A percentile compares a stretch with the other conserved stretches of the same genome.
These are phyloP conservation scores for Carcharodon carcharias DNA, from an alignment of 2,797 vertebrate genomes.

Conservation along the genomic window DNA sequence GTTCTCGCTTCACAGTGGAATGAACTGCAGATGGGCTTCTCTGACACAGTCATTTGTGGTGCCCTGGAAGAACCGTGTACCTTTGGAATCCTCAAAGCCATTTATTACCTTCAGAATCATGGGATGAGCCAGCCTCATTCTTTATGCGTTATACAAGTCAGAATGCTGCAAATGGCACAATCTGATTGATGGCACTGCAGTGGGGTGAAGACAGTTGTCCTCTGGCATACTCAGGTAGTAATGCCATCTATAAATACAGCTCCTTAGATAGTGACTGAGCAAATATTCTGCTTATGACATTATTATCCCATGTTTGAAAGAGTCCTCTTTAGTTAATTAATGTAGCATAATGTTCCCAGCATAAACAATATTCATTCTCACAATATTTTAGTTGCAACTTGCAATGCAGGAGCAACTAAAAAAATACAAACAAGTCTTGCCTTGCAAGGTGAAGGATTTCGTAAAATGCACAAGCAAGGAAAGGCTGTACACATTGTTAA, in stretches of 20 bases:
- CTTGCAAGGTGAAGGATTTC: background rate
- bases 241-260: background rate
- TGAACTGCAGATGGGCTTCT: background rate
- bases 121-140: background rate
- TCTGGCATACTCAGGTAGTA: background rate
- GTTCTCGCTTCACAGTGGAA: background rate
- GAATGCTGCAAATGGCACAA: slow-evolving; percentile 15
- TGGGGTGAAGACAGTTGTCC: background rate
- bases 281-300: background rate
- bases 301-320: background rate
- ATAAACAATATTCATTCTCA: background rate
- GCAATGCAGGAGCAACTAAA: background rate
- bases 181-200: slow-evolving; percentile 13
- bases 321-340: background rate
- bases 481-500: background rate
- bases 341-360: background rate
- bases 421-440: background rate
- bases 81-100: background rate
- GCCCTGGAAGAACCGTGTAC: background rate
- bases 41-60: background rate
- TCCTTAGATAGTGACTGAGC: background rate
- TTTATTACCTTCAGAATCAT: slow-evolving; percentile 4
- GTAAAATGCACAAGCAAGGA: background rate
- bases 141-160: background rate
- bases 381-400: background rate